phyloP scores from a whole-genome alignment of 1,140 invertebrate genomes.

The Drosophila watanabei region DNA sequence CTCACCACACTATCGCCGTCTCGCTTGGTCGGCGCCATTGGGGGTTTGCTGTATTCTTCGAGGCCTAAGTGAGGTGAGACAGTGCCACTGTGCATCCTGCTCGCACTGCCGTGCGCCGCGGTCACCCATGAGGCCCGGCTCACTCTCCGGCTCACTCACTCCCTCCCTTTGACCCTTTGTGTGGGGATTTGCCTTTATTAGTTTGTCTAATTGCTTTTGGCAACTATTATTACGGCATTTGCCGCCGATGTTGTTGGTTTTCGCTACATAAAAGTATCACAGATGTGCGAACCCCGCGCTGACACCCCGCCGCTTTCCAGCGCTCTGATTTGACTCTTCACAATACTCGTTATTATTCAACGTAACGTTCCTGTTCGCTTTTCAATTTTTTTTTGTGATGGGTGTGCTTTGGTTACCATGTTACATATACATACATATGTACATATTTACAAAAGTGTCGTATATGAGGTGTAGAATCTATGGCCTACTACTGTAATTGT shows the following conservation, averaged over 20 bases:
- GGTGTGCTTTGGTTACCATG: slow-evolving; percentile 61
- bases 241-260: slow-evolving; percentile 48
- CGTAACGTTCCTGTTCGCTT: slow-evolving; percentile 33
- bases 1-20: slow-evolving; percentile 56
- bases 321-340: slow-evolving; percentile 77
- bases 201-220: slow-evolving; percentile 83
- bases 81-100: slow-evolving; percentile 27
- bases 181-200: slow-evolving; percentile 76
- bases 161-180: slow-evolving; percentile 47
- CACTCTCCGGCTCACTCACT: slow-evolving; percentile 12
- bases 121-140: slow-evolving; percentile 29
- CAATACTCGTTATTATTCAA: slow-evolving; percentile 20
- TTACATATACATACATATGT: slow-evolving; percentile 2
- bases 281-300: slow-evolving; percentile 59
- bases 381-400: slow-evolving; percentile 36
- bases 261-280: slow-evolving; percentile 67
- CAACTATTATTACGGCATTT: slow-evolving; percentile 78
- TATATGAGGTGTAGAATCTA: slow-evolving; percentile 14
- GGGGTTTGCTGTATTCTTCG: slow-evolving; percentile 69
- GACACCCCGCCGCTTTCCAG: slow-evolving; percentile 45
- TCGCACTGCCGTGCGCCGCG: slow-evolving; percentile 24
- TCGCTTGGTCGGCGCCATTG: slow-evolving; percentile 75
- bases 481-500: slow-evolving; percentile 56
- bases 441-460: not conserved
- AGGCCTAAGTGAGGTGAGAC: slow-evolving; percentile 52